These are phyloP conservation scores for Camponotus vicinus DNA, from an alignment of 1,140 invertebrate genomes.

Conservation along the genomic window DNA sequence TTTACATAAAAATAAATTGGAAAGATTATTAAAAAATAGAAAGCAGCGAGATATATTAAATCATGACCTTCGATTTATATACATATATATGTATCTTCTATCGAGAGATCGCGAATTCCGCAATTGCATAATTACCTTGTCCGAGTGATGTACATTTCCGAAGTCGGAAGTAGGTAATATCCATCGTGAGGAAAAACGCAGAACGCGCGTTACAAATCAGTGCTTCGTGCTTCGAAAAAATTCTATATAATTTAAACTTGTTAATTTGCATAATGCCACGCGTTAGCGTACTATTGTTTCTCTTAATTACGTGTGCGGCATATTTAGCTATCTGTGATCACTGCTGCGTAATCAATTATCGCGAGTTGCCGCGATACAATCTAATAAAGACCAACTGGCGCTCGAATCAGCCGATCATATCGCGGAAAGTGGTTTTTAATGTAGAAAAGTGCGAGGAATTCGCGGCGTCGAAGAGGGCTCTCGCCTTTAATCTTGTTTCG, in stretches of 20 bases:
- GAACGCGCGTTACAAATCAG: not conserved
- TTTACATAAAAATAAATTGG: not conserved
- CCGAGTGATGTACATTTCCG: slow-evolving; percentile 20
- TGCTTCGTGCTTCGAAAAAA: not conserved
- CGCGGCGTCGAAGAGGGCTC: slow-evolving; percentile 87
- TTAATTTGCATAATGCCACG: not conserved
- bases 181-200: not conserved
- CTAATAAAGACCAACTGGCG: slow-evolving; percentile 76
- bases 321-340: slow-evolving; percentile 45
- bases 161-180: slow-evolving; percentile 20
- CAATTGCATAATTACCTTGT: slow-evolving; percentile 38
- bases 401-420: slow-evolving; percentile 78
- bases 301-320: not conserved
- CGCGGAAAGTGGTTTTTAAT: slow-evolving; percentile 71
- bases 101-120: not conserved
- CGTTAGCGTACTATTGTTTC: not conserved
- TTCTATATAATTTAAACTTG: not conserved
- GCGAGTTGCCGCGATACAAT: slow-evolving; percentile 75
- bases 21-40: not conserved
- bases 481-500: slow-evolving; percentile 89
- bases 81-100: not conserved
- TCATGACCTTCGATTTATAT: no score
- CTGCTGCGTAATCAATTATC: slow-evolving; percentile 71
- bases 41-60: not conserved
- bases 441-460: slow-evolving; percentile 87